Evolutionary conservation across 1,140 invertebrate species (phyloP).

Genomic region (Megalonaias nervosa): DNA sequence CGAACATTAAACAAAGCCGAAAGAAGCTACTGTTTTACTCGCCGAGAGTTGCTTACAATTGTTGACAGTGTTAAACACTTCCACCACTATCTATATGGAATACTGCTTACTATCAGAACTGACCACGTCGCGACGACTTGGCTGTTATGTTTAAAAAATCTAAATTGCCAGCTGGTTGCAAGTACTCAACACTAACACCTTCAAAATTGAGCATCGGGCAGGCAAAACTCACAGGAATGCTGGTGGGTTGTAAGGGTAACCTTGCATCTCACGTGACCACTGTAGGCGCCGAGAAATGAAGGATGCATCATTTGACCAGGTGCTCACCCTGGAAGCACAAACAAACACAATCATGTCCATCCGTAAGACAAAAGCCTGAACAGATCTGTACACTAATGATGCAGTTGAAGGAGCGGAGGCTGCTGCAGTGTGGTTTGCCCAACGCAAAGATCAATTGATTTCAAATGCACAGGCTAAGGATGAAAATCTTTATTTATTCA

Average conservation of each 20-base stretch:
- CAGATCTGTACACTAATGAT: no score
- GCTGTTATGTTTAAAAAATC: not conserved
- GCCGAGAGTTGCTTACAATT: slow-evolving; percentile 9
- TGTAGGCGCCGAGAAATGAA: no score
- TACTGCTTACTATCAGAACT: slow-evolving; percentile 6
- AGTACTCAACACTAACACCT: slow-evolving; percentile 6
- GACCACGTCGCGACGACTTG: not conserved
- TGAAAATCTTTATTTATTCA: no score
- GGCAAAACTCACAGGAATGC: slow-evolving; percentile 17
- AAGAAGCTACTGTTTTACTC: slow-evolving; percentile 18
- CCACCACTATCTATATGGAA: no score
- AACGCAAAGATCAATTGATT: no score
- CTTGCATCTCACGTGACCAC: not conserved
- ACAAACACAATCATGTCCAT: no score
- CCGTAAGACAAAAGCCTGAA: no score
- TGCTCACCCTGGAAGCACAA: no score
- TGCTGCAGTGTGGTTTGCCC: no score
- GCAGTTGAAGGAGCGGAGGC: no score
- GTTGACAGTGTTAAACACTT: slow-evolving; percentile 17
- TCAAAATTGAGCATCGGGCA: slow-evolving; percentile 1
- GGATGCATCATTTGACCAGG: no score
- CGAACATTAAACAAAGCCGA: slow-evolving; percentile 3
- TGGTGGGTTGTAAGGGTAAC: not conserved
- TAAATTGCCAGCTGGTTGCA: slow-evolving; percentile 22
- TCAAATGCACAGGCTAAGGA: no score